phyloP scores from a whole-genome alignment of 2,113 vertebrate genomes.

The Peromyscus maniculatus region DNA sequence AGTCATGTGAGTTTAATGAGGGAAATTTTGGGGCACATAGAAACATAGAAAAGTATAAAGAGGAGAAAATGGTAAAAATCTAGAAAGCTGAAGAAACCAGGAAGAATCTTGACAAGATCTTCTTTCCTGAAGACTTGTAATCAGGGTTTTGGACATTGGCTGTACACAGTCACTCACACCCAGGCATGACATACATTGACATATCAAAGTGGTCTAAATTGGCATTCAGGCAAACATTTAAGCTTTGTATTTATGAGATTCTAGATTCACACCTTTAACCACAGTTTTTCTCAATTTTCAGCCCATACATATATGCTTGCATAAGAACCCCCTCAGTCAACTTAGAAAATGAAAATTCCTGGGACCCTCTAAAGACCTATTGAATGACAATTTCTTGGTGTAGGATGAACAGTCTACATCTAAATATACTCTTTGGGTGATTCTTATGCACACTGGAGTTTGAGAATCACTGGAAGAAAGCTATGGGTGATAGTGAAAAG shows the following conservation, averaged over 20 bases:
- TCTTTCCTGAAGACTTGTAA: slow-evolving; percentile 46
- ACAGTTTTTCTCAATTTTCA: not conserved
- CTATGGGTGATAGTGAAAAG: not conserved
- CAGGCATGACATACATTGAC: slow-evolving; percentile 27
- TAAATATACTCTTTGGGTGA: not conserved
- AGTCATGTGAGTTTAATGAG: slow-evolving; percentile 26
- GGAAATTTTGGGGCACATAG: not conserved
- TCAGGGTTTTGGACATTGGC: not conserved
- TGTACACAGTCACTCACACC: not conserved
- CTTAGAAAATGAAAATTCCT: not conserved
- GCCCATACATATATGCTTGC: not conserved
- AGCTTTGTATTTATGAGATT: not conserved
- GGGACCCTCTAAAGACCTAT: not conserved
- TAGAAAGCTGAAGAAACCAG: slow-evolving; percentile 42
- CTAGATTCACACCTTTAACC: not conserved
- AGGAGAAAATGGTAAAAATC: slow-evolving; percentile 28
- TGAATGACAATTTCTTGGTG: not conserved
- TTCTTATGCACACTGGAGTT: too few relatives aligned
- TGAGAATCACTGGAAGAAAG: not conserved
- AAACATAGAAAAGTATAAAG: not conserved
- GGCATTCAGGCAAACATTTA: not conserved
- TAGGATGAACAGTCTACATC: not conserved
- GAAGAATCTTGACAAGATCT: not conserved
- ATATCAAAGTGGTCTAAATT: not conserved
- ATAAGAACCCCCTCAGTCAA: not conserved